Base-by-base conservation (phyloP, 2,888 invertebrate species). In the Volucella bombylans region DNA sequence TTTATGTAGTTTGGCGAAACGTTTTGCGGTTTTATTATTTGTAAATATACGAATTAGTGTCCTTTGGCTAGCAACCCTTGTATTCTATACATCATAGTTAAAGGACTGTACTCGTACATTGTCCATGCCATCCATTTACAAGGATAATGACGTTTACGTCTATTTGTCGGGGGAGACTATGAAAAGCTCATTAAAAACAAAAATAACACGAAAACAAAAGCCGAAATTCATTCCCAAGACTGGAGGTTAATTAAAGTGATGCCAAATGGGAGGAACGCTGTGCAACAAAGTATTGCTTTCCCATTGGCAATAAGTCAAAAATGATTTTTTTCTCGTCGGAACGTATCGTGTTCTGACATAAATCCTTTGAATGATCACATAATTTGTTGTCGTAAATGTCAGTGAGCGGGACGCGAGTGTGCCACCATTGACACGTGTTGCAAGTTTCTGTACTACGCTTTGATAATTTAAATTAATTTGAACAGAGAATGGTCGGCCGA, bases 1-100 rank as follows among this genome's bases (percentile, higher is more conserved):
- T 86, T 86, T 86, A 86, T 86, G 82, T 86, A 86, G 77, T 86
- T 86, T 82, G 83, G 73, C 77, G 85, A 87, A 87, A 78, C 82
- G 79, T 87, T 87, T 86, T 88, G 88, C 67, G 88, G 88, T 88
- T 88, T 87, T 87, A 87, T 87, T 87, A 87, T 87, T 87, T 87
- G 88, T 86, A 87, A 87, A 87, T 87, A 81, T 68, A 78, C 81
- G 82, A 86, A 87, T 86, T 83, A 86, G 76, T 76, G 79, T 83
- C 74, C 83, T 83, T 79, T 77, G 62, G 43, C 49, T 15, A 54
- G 43, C 31, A 49, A 68, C n/a, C 62, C 76, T 76, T 76, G 55
- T 61, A n/a, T n/a, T n/a, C n/a, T n/a, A 65, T 23, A 23, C 18
- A 18, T n/a, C 1, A 18, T 23, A 23, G 49, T 18, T 52, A 61